Base-by-base conservation (phyloP, 2,797 vertebrate genomes). In the Margarornis squamiger region DNA sequence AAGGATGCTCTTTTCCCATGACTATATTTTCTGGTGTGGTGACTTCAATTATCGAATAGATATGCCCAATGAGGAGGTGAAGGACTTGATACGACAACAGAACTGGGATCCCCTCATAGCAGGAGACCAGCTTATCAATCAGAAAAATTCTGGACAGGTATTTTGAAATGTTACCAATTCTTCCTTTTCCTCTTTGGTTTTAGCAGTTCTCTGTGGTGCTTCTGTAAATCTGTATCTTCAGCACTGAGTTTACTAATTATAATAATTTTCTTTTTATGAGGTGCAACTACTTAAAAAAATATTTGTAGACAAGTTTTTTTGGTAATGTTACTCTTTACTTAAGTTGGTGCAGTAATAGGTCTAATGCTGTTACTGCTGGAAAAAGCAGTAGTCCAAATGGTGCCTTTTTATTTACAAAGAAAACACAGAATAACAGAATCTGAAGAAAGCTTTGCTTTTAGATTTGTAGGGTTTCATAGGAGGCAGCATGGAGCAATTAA, bases 21-120 rank as follows among this genome's bases (percentile, higher is more conserved):
- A 99, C 97, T 99, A 99, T 45, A 98, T 99, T 30, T 99, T 99
- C 97, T 99, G 99, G 99, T 99, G 99, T 72, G 99, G 99, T 34
- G 99, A 99, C 97, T 99, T 99, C 88, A 99, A 99, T 97, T 99
- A 99, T 96, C 98, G 99, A 34, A 99, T 99, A 81, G 98, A 96
- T 96, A 97, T 99, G 85, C 99, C 99, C 70, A 99, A 99, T 43
- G 99, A 99, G 90, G 99, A 99, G 95, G 99, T 99, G 20, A 99
- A 99, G 92, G 99, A 99, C 4, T 97, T 99, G 29, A 99, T 99
- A 97, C 98, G 97, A 84, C 99, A 99, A 83, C 99, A 99, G 97
- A 99, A 98, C 95, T 99, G 99, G 99, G 99, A 99, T 46, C 95
- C 98, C 38, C 98, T 99, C 96, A 98, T 98, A 41, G 98, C 98